Percentiles rank a stretch among this genome's conserved stretches.
phyloP scores from a whole-genome alignment of 2,797 vertebrate genomes.

The Discoglossus pictus region DNA sequence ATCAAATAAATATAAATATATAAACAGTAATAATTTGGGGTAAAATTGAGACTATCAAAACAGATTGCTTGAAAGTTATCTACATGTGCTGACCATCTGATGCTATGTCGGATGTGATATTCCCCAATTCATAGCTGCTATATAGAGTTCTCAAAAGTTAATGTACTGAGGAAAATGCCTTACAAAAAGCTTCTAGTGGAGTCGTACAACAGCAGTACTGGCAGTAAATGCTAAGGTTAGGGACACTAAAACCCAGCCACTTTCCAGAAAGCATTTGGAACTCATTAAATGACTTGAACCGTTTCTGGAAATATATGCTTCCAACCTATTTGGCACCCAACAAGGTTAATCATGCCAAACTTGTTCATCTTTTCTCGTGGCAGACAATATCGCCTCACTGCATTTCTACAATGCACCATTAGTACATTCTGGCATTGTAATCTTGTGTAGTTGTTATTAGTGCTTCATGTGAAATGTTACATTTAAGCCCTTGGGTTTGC shows the following conservation, averaged over 20 bases:
- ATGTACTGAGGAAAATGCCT: constrained; percentile 6
- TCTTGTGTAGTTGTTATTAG: not conserved
- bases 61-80: too few species aligned
- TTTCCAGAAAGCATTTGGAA: constrained; percentile 38
- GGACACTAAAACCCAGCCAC: not conserved
- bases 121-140: too few species aligned
- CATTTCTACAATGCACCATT: constrained; percentile 32
- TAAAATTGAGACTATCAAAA: too few species aligned
- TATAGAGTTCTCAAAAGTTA: too few species aligned
- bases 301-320: constrained; percentile 28
- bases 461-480: not conserved
- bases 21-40: too few species aligned
- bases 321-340: constrained; percentile 41
- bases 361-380: constrained; percentile 27
- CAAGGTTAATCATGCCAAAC: constrained; percentile 24
- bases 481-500: constrained; percentile 6
- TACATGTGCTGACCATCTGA: too few species aligned
- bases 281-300: constrained; percentile 42
- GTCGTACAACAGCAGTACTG: not conserved
- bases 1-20: constrained; percentile 27
- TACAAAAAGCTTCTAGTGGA: not conserved
- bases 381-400: constrained; percentile 27
- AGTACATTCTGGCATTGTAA: constrained; percentile 15
- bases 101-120: too few species aligned
- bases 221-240: constrained; percentile 5